Evolutionary conservation across 1,140 invertebrate species (phyloP), one percentile per base, ranked within the genome.

Genomic region (Hyposmocoma kahamanoa): DNA sequence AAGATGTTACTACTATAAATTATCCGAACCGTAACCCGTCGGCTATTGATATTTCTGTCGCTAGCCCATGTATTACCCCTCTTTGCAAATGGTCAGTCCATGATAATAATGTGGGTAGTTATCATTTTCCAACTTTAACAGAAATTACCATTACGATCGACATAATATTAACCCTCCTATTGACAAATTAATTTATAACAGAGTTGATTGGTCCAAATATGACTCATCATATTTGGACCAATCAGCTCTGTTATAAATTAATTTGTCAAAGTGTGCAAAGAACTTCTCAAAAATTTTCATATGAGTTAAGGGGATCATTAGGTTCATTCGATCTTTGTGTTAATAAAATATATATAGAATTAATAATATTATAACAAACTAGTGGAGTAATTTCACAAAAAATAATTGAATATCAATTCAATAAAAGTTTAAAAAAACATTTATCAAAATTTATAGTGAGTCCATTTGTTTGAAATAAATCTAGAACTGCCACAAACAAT

Each of bases 361-460:
- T n/a, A n/a, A n/a, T n/a, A n/a, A n/a, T n/a, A n/a, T n/a, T n/a
- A n/a, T n/a, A n/a, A n/a, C n/a, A n/a, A n/a, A n/a, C n/a, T n/a
- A n/a, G n/a, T n/a, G n/a, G n/a, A n/a, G n/a, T n/a, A n/a, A n/a
- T n/a, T n/a, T n/a, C n/a, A n/a, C n/a, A n/a, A n/a, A n/a, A n/a
- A n/a, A n/a, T n/a, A n/a, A n/a, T n/a, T n/a, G n/a, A n/a, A n/a
- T n/a, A n/a, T n/a, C n/a, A n/a, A n/a, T n/a, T n/a, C n/a, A n/a
- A n/a, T n/a, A n/a, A n/a, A n/a, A n/a, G n/a, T n/a, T n/a, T n/a
- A 34, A 50, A 50, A n/a, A 11, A 21, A 30, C 48, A 50, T 32
- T 50, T 50, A 8, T 50, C 19, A 20, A 50, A 28, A 28, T 50
- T 50, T 22, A 50, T 2, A 10, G 22, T 50, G 36, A 67, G 38